Conservation (phyloP, 2,797 vertebrate species). For the Triplophysa bombifrons region DNA sequence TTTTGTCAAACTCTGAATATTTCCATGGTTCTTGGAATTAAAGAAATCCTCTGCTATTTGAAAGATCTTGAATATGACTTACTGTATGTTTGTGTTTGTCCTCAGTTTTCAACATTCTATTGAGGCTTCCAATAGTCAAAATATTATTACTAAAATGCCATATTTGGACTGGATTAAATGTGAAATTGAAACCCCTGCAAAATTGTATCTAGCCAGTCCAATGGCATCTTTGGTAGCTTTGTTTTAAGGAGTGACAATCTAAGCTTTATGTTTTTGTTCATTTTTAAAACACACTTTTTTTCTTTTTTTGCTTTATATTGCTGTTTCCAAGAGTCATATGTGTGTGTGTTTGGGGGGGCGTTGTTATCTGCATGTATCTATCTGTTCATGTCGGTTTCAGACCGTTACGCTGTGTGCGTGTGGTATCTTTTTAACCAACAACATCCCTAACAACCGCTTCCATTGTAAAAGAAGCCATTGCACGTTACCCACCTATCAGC, state of each 20-base stretch:
- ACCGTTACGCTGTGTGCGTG: slow-evolving; percentile 33
- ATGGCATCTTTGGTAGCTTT: slow-evolving; percentile 20
- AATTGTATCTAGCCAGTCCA: slow-evolving; percentile 13
- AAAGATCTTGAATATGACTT: slow-evolving; percentile 12
- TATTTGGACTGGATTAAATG: not conserved
- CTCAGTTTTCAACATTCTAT: slow-evolving; percentile 24
- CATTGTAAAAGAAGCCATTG: slow-evolving; percentile 71
- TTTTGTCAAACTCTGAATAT: slow-evolving; percentile 5
- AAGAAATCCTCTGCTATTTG: not conserved
- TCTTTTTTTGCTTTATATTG: not conserved
- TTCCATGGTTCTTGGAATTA: not conserved
- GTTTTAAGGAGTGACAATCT: slow-evolving; percentile 25
- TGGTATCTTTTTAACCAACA: slow-evolving; percentile 61
- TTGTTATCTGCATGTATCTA: not conserved
- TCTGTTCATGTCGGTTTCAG: slow-evolving; percentile 45
- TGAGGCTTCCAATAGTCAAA: not conserved
- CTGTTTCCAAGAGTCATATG: no score
- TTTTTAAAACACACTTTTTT: not conserved
- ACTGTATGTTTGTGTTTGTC: slow-evolving; percentile 16
- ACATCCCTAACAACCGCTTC: slow-evolving; percentile 64
- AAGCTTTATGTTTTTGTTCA: not conserved
- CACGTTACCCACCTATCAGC: slow-evolving; percentile 71
- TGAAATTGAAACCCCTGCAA: slow-evolving; percentile 25
- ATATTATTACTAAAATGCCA: slow-evolving; percentile 12
- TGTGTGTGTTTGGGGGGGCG: not conserved